Evolutionary conservation across 2,888 invertebrate genomes (phyloP).

Genomic region (Plusia festucae): DNA sequence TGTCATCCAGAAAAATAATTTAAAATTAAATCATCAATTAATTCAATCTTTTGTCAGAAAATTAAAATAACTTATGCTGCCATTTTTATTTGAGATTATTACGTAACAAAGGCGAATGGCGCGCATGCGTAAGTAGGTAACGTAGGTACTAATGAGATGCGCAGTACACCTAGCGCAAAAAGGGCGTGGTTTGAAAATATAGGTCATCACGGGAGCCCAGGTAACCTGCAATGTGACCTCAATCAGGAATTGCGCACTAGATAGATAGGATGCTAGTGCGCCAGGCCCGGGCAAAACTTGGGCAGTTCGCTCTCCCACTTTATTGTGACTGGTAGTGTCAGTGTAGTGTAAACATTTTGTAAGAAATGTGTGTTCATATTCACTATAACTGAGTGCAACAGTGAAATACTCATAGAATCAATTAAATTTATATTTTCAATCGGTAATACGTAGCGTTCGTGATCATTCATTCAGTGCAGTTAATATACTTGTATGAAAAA

Average conservation of each 20-base stretch:
- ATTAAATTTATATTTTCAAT: not conserved
- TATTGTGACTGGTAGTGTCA: not conserved
- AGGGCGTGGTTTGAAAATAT: not conserved
- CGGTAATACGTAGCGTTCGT: constrained; percentile 1
- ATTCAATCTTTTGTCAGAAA: too few relatives aligned
- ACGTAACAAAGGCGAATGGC: not conserved
- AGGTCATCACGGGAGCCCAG: not conserved
- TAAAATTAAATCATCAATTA: too few relatives aligned
- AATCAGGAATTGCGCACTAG: not conserved
- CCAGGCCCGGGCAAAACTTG: not conserved
- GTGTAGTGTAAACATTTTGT: not conserved
- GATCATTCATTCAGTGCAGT: not conserved
- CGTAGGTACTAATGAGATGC: not conserved
- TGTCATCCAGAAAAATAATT: too few relatives aligned
- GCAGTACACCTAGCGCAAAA: not conserved
- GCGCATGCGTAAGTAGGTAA: not conserved
- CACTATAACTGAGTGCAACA: not conserved
- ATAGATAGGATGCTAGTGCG: not conserved
- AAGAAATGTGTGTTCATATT: not conserved
- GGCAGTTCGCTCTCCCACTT: not conserved
- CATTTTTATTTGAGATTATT: not conserved
- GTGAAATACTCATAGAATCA: not conserved
- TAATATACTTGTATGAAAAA: not conserved
- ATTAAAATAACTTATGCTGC: too few relatives aligned
- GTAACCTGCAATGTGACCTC: not conserved